A percentile compares a stretch with the other conserved stretches of the same genome.
phyloP scores from a whole-genome alignment of 2,888 invertebrate species.

The Eupithecia vulgata region DNA sequence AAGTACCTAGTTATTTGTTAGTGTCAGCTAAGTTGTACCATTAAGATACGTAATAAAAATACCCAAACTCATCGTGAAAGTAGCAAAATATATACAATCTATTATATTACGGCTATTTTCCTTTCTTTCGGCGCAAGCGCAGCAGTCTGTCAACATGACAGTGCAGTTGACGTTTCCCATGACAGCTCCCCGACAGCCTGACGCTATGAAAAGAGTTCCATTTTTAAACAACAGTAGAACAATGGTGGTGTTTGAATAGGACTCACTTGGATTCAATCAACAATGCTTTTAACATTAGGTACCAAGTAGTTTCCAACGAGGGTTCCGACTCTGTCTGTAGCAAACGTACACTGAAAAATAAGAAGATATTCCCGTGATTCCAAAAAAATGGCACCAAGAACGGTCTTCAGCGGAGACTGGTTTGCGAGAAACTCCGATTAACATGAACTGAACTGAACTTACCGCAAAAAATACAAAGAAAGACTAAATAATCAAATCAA shows the following conservation, averaged over 20 bases:
- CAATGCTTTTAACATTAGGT: slow-evolving; percentile 59
- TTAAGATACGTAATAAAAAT: background rate
- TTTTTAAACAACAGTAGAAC: slow-evolving; percentile 69
- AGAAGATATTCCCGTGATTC: too few relatives aligned
- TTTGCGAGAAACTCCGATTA: too few relatives aligned
- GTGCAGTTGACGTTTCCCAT: slow-evolving; percentile 57
- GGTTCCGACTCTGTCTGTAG: background rate
- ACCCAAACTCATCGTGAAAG: slow-evolving; percentile 5
- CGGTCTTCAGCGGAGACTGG: too few relatives aligned
- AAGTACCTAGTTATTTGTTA: too few relatives aligned
- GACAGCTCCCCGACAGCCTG: slow-evolving; percentile 47
- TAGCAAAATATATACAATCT: background rate
- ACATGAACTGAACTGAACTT: too few relatives aligned
- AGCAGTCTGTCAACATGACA: slow-evolving; percentile 57
- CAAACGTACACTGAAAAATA: background rate
- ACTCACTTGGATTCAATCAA: slow-evolving; percentile 70
- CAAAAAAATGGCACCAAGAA: too few relatives aligned
- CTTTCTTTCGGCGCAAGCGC: slow-evolving; percentile 25
- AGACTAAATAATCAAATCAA: too few relatives aligned
- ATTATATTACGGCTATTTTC: background rate
- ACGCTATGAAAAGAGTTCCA: slow-evolving; percentile 64
- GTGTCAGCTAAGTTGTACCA: too few relatives aligned
- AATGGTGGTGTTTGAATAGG: slow-evolving; percentile 73
- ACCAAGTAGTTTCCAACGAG: slow-evolving; percentile 40
- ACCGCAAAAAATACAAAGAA: too few relatives aligned